These are phyloP conservation scores for Myotis davidii DNA, from an alignment of 2,113 vertebrate species.

Conservation along the genomic window DNA sequence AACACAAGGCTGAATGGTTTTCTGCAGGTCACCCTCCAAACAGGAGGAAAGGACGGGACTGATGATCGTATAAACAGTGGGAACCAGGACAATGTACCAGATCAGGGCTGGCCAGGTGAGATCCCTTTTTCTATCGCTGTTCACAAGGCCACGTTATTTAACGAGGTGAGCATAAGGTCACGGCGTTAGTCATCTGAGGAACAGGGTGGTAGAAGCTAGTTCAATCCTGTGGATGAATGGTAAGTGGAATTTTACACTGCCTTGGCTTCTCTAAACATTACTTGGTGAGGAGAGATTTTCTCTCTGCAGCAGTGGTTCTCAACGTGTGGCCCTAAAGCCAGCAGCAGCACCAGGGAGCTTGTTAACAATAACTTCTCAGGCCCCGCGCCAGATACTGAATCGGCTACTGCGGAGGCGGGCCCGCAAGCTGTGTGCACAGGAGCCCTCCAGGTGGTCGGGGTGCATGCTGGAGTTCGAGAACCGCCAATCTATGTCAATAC, in stretches of 20 bases:
- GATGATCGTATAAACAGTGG: slow-evolving; percentile 31
- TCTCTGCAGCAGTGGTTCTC: not conserved
- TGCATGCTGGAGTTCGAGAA: not conserved
- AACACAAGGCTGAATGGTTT: not conserved
- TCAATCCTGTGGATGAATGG: not conserved
- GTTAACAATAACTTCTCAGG: not conserved
- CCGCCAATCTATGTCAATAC: not conserved
- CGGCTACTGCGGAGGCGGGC: not conserved
- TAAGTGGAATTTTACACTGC: not conserved
- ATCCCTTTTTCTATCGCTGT: not conserved
- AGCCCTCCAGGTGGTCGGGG: not conserved
- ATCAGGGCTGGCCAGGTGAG: slow-evolving; percentile 43
- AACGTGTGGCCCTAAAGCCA: not conserved
- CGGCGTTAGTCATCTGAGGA: not conserved
- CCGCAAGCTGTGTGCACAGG: too few species aligned
- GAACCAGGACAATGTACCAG: not conserved
- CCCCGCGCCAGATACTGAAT: not conserved
- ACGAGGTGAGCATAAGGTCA: slow-evolving; percentile 62
- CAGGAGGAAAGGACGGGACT: not conserved
- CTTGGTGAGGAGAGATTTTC: not conserved
- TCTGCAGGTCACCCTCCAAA: slow-evolving; percentile 29
- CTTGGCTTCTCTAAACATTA: not conserved
- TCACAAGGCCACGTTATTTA: slow-evolving; percentile 51
- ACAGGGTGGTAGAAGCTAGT: not conserved
- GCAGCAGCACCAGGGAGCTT: not conserved